phyloP scores from a whole-genome alignment of 2,113 vertebrate genomes.

The Phrynosoma platyrhinos region DNA sequence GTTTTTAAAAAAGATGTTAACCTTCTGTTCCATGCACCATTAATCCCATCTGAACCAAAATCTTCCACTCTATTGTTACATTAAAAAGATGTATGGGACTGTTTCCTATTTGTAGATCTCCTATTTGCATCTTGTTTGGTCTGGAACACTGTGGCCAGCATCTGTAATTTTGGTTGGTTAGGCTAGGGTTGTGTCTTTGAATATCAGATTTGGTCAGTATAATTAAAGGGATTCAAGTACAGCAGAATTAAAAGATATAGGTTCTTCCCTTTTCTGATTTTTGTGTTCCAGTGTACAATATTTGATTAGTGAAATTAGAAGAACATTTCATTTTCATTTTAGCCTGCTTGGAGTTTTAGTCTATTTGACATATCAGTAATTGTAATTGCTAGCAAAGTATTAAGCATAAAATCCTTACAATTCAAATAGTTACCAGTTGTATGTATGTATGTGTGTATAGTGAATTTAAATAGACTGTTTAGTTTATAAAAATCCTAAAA shows the following conservation, averaged over 20 bases:
- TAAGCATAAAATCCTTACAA: conserved; percentile 27
- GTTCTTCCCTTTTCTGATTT: conserved; percentile 25
- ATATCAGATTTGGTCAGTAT: accelerated
- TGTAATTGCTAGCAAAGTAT: conserved; percentile 25
- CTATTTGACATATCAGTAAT: conserved; percentile 41
- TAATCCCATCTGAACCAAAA: not conserved
- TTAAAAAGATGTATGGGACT: not conserved
- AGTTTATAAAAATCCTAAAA: conserved; percentile 26
- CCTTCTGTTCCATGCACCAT: not conserved
- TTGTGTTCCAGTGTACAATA: conserved; percentile 26
- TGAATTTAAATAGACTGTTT: conserved; percentile 39
- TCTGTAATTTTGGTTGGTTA: not conserved
- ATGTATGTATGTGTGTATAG: not conserved
- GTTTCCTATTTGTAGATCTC: too few species aligned
- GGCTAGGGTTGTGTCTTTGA: not conserved
- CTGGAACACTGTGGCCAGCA: not conserved
- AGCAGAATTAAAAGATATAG: not conserved
- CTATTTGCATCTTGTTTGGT: too few species aligned
- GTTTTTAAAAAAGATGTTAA: not conserved
- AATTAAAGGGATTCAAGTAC: conserved; percentile 23
- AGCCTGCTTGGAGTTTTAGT: conserved; percentile 6
- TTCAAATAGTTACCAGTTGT: conserved; percentile 7
- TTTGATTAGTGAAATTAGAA: not conserved
- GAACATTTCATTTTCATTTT: conserved; percentile 49
- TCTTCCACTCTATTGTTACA: not conserved